These are phyloP conservation scores for Pachyrhynchus sulphureomaculatus DNA, from an alignment of 1,140 invertebrate species.

Conservation along the genomic window DNA sequence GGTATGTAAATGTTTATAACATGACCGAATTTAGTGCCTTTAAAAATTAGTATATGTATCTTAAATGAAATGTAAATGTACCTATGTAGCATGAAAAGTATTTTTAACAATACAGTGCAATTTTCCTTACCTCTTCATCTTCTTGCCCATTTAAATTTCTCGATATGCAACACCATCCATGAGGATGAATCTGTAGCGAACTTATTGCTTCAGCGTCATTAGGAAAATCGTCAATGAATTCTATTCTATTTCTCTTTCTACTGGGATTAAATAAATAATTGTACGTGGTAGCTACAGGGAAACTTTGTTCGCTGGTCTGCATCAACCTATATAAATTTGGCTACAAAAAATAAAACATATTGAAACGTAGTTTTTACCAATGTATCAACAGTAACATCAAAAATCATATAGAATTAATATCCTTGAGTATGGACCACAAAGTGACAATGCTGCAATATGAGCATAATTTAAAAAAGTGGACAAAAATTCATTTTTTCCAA, in stretches of 20 bases:
- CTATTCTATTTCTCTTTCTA: constrained; percentile 78
- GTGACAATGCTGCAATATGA: too few relatives aligned
- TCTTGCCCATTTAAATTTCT: constrained; percentile 85
- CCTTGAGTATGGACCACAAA: too few relatives aligned
- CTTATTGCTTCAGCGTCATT: constrained; percentile 89
- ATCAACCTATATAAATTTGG: constrained; percentile 87
- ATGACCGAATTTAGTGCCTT: too few relatives aligned
- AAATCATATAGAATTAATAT: too few relatives aligned
- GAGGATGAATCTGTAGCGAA: constrained; percentile 87
- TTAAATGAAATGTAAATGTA: too few relatives aligned
- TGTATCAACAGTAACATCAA: too few relatives aligned
- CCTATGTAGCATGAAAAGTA: too few relatives aligned
- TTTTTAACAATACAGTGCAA: too few relatives aligned
- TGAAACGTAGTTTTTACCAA: not conserved
- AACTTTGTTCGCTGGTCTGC: constrained; percentile 79
- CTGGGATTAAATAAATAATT: constrained; percentile 77
- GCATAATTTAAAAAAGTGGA: too few relatives aligned
- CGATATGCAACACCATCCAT: constrained; percentile 86
- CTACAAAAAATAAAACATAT: constrained; percentile 55
- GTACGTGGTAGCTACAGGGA: constrained; percentile 74
- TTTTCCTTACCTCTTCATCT: constrained; percentile 69
- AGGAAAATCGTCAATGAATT: constrained; percentile 89
- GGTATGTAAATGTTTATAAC: too few relatives aligned
- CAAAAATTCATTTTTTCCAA: too few relatives aligned
- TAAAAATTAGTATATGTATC: too few relatives aligned